These are phyloP conservation scores for Trinorchestia longiramus DNA, from an alignment of 1,140 invertebrate genomes.

Conservation along the genomic window DNA sequence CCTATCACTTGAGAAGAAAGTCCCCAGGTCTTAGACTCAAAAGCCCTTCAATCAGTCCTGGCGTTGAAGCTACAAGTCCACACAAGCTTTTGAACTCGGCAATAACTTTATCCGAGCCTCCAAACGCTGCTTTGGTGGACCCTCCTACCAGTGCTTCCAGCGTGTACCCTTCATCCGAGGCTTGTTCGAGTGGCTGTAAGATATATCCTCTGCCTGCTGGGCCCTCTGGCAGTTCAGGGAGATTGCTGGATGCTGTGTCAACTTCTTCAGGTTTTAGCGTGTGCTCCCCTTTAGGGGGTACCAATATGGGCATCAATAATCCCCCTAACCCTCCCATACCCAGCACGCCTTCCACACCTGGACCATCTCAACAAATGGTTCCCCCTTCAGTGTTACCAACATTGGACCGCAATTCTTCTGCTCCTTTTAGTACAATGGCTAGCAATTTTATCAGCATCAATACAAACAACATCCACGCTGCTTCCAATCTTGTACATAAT, in stretches of 20 bases:
- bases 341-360: constrained; percentile 35
- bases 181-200: constrained; percentile 2
- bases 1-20: constrained; percentile 24
- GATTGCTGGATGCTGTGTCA: neutral
- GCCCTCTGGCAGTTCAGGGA: neutral
- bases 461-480: constrained; percentile 9
- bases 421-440: constrained; percentile 1
- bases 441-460: constrained; percentile 44
- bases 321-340: constrained; percentile 30
- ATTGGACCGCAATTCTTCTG: neutral
- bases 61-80: neutral
- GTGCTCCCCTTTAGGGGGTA: neutral
- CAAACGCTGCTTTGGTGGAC: neutral
- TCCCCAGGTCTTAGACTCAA: neutral
- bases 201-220: constrained; percentile 10
- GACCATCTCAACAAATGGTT: constrained; percentile 33
- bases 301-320: constrained; percentile 16
- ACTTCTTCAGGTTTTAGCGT: neutral
- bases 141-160: neutral
- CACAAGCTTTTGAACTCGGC: constrained; percentile 36
- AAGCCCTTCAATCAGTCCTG: constrained; percentile 32
- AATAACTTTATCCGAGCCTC: neutral
- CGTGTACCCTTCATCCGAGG: neutral
- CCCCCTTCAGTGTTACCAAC: constrained; percentile 33
- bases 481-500: constrained; percentile 47